Base-by-base conservation (phyloP, 2,888 invertebrate species). In the Mythimna impura region DNA sequence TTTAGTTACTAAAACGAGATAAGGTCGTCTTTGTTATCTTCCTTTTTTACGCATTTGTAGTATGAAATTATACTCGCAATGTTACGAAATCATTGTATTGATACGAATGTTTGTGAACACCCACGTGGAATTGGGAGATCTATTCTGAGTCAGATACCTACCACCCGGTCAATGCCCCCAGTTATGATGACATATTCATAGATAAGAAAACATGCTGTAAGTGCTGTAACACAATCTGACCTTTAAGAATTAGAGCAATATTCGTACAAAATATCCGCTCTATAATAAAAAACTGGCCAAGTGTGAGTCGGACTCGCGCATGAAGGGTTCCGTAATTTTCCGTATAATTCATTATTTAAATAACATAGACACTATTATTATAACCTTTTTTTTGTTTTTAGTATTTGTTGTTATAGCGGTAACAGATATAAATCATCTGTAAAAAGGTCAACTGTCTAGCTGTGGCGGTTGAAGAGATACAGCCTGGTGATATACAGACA, bases 121-220 rank as follows among this genome's bases (percentile, higher is more conserved):
- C 73, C 66, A 76, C 79, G 66, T 79, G 54, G n/a, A 40, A 40
- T 63, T 65, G 66, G 52, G 61, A 67, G 60, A 61, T 79, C 71
- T 58, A 76, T 71, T 79, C 55, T 58, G 71, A 71, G 71, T 68
- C 54, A 68, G 64, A 78, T 36, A 79, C 66, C 60, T 66, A 74
- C 63, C 12, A 55, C 40, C 3, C 65, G 80, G 80, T 57, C 80
- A 57, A 47, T 79, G 76, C 52, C 67, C 80, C 57, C 5, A 17
- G 30, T 65, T 54, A 71, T 67, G 77, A 66, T 67, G 73, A 77
- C 62, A 76, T 62, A 58, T 36, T 68, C n/a, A n/a, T 22, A 57
- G 67, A 73, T 78, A 78, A 75, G 63, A 58, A 68, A 55, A 73
- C 50, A 65, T 65, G 43, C 47, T 67, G 40, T 30, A 43, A 30